Percentiles rank a stretch among this genome's conserved stretches.
These are phyloP conservation scores for Cherax destructor DNA, from an alignment of 1,140 invertebrate genomes.

Conservation along the genomic window DNA sequence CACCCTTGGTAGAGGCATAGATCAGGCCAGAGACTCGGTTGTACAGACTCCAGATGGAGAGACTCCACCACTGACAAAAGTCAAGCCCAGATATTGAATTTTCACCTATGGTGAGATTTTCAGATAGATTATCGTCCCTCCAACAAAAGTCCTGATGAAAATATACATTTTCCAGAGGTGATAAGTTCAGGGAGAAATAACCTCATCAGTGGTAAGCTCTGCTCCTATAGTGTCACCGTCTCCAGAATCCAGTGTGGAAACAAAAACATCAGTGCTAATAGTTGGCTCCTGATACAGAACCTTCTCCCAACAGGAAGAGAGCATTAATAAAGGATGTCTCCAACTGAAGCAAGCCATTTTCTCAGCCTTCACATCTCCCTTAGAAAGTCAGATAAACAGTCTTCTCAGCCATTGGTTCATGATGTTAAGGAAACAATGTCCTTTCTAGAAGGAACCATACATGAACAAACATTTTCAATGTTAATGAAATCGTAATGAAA, in stretches of 20 bases:
- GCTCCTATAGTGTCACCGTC: neutral
- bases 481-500: constrained; percentile 29
- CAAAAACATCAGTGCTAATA: neutral
- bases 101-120: neutral
- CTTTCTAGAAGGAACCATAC: neutral
- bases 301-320: neutral
- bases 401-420: neutral
- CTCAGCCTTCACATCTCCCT: neutral
- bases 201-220: neutral
- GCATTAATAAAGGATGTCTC: neutral
- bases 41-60: neutral
- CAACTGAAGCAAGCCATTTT: neutral
- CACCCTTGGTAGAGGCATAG: neutral
- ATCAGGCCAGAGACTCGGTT: neutral
- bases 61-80: constrained; percentile 34
- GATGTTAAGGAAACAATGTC: neutral
- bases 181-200: neutral
- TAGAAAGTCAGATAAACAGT: neutral
- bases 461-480: neutral
- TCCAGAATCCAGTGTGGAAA: neutral
- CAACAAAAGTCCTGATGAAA: neutral
- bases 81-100: constrained; percentile 41
- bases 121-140: neutral
- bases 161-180: neutral
- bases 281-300: neutral